Evolutionary conservation across 2,797 vertebrate genomes (phyloP), one percentile per base, ranked within the genome.

Genomic region (Coregonus ussuriensis): DNA sequence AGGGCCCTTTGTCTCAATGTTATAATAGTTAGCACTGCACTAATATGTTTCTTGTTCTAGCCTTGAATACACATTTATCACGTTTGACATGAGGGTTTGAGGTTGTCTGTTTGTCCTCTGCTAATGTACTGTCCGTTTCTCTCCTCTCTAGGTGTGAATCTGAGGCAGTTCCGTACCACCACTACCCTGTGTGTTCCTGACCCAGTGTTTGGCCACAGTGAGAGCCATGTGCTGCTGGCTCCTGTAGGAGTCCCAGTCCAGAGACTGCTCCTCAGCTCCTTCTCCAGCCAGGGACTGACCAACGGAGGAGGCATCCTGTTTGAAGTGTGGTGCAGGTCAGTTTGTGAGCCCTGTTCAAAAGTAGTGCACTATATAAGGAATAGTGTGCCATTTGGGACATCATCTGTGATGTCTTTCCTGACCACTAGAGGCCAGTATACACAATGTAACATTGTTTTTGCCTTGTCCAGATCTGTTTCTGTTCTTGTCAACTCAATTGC

Each of bases 281-380:
- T 97, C 80, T 95, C 93, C 47, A 82, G 88, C 74, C 91, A 93
- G 54, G 94, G 95, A 9, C 82, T 89, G 0, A 78, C 87, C 35
- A 89, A 89, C 65, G 94, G 93, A 76, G 95, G 95, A 56, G 97
- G 97, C 69, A 88, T 99, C 81, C 95, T 95, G 63, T 99, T 99
- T 91, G 97, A 99, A 92, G 93, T 99, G 77, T 99, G 98, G 98
- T 99, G 97, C 96, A 97, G 98, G 98, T 99, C 63, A 69, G 77
- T 35, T 3, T 69, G 62, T 54, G 52, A 35, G 33, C 54, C 56
- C 18, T 68, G 9, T 5, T 62, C 41, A 47, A 47, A 47, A 47
- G 41, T 47, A 47, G 41, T 47, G 7, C 41, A 11, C 7, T 47
- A 47, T 47, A 59, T 59, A n/a, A 1, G 16, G 54, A n/a, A n/a